phyloP scores from a whole-genome alignment of 1,140 invertebrate species.

The Drosophila nigrodunni region DNA sequence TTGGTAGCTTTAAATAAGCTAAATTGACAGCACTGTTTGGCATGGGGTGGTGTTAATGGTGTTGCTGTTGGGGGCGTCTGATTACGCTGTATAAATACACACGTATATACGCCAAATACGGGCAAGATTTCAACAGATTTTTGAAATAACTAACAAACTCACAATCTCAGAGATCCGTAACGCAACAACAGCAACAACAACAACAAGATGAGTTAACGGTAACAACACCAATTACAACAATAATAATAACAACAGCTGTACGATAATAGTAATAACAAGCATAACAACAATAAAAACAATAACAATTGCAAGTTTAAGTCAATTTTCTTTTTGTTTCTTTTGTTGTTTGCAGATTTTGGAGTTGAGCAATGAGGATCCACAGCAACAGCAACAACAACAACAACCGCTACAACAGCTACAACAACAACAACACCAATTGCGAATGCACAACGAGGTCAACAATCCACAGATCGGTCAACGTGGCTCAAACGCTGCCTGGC shows the following conservation, averaged over 20 bases:
- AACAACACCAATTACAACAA: conserved; percentile 20
- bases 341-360: conserved; percentile 81
- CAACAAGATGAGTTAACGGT: not conserved
- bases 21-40: too few relatives aligned
- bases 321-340: conserved; percentile 47
- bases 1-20: too few relatives aligned
- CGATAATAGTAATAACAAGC: conserved; percentile 72
- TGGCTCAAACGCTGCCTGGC: conserved; percentile 71
- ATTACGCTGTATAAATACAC: conserved; percentile 49
- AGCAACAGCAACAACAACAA: conserved; percentile 57
- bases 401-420: conserved; percentile 46
- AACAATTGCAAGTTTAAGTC: conserved; percentile 61
- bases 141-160: conserved; percentile 67
- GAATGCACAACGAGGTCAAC: conserved; percentile 77
- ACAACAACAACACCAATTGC: conserved; percentile 60
- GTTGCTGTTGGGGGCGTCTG: conserved; percentile 7
- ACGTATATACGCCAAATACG: not conserved
- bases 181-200: conserved; percentile 34
- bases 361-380: conserved; percentile 82
- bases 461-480: conserved; percentile 56
- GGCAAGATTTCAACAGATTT: conserved; percentile 76
- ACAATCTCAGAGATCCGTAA: conserved; percentile 49
- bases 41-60: not conserved
- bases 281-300: conserved; percentile 40
- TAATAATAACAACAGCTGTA: conserved; percentile 33